Evolutionary conservation across 92 coral and sea anemone species (phyloP).

Genomic region (Paragorgia papillata): DNA sequence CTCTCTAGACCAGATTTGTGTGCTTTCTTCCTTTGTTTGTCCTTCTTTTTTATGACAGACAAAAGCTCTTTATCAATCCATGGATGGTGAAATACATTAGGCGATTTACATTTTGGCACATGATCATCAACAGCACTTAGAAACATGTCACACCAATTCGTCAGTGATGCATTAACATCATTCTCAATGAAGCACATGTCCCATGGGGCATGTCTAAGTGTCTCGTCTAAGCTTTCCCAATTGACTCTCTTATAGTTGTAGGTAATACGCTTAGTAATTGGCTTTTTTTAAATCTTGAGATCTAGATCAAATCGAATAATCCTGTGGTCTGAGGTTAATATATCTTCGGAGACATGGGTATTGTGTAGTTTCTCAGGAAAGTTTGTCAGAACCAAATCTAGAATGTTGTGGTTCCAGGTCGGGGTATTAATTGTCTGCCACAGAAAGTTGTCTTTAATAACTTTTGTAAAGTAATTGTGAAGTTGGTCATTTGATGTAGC

Average conservation of each 20-base stretch:
- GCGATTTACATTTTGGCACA: too few species aligned
- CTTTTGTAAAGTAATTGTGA: conserved; percentile 18
- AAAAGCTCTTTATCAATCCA: too few species aligned
- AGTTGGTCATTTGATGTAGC: conserved; percentile 30
- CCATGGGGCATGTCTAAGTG: too few species aligned
- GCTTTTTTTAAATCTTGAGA: conserved; percentile 2
- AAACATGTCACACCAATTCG: too few species aligned
- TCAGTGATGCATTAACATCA: too few species aligned
- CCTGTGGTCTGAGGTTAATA: conserved; percentile 1
- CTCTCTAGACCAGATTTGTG: too few species aligned
- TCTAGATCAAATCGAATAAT: conserved; percentile 5
- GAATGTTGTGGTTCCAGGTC: conserved; percentile 3
- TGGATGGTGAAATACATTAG: too few species aligned
- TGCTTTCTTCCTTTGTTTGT: too few species aligned
- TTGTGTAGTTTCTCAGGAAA: conserved; percentile 1
- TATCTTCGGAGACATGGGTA: conserved; percentile 1
- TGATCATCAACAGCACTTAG: too few species aligned
- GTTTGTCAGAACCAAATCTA: conserved; percentile 5
- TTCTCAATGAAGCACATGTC: too few species aligned
- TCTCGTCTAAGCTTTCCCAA: too few species aligned
- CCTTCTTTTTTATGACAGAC: too few species aligned
- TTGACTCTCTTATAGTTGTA: conserved; percentile 12
- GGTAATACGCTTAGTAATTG: conserved; percentile 6
- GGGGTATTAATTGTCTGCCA: conserved; percentile 8
- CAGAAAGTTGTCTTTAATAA: conserved; percentile 15